Percentiles rank a stretch among this genome's conserved stretches.
Evolutionary conservation across 2,797 vertebrate genomes (phyloP).

Genomic region (Melopsittacus undulatus): DNA sequence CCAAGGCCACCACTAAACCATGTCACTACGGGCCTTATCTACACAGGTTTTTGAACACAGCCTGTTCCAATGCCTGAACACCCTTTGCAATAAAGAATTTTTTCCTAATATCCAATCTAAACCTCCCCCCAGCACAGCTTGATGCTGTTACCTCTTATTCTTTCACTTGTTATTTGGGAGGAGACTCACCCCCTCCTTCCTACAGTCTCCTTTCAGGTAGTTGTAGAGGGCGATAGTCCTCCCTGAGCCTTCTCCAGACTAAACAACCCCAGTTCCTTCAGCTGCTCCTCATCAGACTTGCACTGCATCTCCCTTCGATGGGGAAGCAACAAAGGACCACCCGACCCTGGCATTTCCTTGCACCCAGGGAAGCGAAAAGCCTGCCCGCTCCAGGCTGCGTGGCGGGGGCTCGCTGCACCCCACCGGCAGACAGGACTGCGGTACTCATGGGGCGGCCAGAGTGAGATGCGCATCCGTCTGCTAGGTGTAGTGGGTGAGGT

Average conservation of each 20-base stretch:
- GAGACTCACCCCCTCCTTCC: not conserved
- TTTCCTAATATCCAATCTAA: not conserved
- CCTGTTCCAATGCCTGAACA: not conserved
- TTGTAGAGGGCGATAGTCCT: not conserved
- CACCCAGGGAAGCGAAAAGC: not conserved
- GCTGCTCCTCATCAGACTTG: not conserved
- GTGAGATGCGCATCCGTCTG: not conserved
- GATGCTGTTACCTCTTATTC: not conserved
- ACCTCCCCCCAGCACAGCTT: not conserved
- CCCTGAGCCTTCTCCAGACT: not conserved
- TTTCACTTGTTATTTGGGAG: not conserved
- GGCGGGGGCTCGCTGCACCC: not conserved
- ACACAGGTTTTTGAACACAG: not conserved
- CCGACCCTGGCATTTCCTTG: not conserved
- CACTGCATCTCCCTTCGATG: not conserved
- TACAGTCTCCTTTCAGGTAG: not conserved
- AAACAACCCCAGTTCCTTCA: not conserved
- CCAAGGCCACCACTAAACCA: not conserved
- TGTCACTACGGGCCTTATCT: not conserved
- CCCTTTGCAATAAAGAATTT: not conserved
- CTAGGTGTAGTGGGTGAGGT: not conserved
- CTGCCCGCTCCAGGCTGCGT: rapidly evolving
- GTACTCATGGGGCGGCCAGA: no score
- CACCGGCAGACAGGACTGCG: not conserved
- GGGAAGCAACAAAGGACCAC: not conserved